Evolutionary conservation across 2,888 invertebrate genomes (phyloP).

Genomic region (Rhamphomyia laevipes): DNA sequence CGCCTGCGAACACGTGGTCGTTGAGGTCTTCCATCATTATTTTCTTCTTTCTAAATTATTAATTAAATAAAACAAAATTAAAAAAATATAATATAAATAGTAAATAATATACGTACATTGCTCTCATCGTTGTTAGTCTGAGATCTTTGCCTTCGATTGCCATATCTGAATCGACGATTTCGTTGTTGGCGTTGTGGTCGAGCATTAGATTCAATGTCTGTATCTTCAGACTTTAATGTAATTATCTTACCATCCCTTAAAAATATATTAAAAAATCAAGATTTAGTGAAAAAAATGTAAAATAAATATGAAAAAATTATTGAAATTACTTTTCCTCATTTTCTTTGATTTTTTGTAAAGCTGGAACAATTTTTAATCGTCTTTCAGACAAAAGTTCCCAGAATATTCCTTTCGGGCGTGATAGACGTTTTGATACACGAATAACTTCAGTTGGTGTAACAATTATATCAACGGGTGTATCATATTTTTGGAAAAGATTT

Average conservation of each 20-base stretch:
- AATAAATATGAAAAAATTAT: constrained; percentile 14
- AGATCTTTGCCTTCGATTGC: constrained; percentile 15
- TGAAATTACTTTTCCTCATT: constrained; percentile 51
- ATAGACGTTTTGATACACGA: constrained; percentile 43
- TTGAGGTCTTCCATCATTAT: constrained; percentile 26
- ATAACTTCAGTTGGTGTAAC: constrained; percentile 73
- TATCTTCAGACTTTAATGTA: constrained; percentile 54
- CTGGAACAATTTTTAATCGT: constrained; percentile 58
- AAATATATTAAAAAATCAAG: not conserved
- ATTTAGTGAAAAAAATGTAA: not conserved
- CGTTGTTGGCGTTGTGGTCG: constrained; percentile 39
- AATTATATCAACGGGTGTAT: constrained; percentile 77
- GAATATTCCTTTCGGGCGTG: constrained; percentile 60
- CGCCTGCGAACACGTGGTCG: constrained; percentile 19
- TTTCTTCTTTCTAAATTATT: constrained; percentile 6
- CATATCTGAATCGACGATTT: constrained; percentile 31
- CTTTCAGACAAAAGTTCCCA: constrained; percentile 68
- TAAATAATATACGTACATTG: constrained; percentile 18
- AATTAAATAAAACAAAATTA: not conserved
- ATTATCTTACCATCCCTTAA: constrained; percentile 49
- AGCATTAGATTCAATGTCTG: constrained; percentile 51
- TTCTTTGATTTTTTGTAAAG: constrained; percentile 56
- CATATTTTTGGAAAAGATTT: constrained; percentile 63
- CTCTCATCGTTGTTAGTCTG: constrained; percentile 32
- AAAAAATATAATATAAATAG: not conserved